phyloP scores from a whole-genome alignment of 2,113 vertebrate species.

The Platycercus adscitus region DNA sequence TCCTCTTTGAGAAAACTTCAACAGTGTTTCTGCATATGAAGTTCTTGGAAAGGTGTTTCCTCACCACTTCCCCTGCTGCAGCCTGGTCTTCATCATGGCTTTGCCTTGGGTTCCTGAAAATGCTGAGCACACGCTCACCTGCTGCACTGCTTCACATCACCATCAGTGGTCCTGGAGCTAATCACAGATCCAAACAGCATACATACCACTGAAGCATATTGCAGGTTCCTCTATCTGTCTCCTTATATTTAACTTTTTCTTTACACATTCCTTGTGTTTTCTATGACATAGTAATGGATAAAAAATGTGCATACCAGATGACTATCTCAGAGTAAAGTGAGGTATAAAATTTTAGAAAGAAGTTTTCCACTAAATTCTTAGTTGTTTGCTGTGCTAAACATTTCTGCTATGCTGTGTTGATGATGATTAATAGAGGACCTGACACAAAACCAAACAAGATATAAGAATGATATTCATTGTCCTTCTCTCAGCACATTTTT shows the following conservation, averaged over 20 bases:
- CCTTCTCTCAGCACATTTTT: conserved; percentile 23
- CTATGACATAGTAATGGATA: background rate
- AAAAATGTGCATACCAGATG: background rate
- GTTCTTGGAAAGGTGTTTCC: background rate
- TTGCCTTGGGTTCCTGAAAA: background rate
- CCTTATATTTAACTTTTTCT: background rate
- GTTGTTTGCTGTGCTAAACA: background rate
- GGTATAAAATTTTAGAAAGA: background rate
- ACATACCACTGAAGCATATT: background rate
- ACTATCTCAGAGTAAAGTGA: background rate
- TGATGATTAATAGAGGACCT: conserved; percentile 5
- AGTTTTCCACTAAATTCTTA: background rate
- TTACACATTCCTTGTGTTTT: background rate
- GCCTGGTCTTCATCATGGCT: background rate
- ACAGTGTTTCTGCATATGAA: background rate
- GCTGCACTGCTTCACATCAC: background rate
- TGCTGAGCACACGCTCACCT: background rate
- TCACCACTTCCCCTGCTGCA: background rate
- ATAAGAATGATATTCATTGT: background rate
- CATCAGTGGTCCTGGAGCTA: accelerated
- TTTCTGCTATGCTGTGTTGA: background rate
- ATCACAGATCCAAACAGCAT: background rate
- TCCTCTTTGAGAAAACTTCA: background rate
- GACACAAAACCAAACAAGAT: background rate
- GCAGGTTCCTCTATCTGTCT: background rate